These are phyloP conservation scores for Selene dorsalis DNA, from an alignment of 2,797 vertebrate species.

Conservation along the genomic window DNA sequence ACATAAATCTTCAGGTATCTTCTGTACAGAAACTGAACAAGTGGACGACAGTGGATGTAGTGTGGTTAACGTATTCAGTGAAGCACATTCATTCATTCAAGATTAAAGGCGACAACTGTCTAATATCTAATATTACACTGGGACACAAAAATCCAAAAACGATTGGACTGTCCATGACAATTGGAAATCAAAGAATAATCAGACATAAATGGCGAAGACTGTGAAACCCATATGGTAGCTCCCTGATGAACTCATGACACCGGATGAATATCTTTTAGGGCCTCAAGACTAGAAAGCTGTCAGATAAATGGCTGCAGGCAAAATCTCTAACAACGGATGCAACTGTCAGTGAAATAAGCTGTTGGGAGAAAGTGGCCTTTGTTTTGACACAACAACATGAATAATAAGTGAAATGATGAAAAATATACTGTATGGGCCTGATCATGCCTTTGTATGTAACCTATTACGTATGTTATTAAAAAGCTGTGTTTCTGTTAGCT, in stretches of 20 bases:
- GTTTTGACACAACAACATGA: not conserved
- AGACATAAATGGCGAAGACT: not conserved
- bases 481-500: not conserved
- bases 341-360: conserved; percentile 12
- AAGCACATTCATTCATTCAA: not conserved
- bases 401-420: not conserved
- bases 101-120: not conserved
- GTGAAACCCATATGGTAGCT: not conserved
- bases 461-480: not conserved
- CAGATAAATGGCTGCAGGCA: not conserved
- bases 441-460: not conserved
- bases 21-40: not conserved
- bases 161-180: not conserved
- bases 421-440: not conserved
- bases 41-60: not conserved
- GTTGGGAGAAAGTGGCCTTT: not conserved
- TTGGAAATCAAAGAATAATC: not conserved
- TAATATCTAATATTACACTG: not conserved
- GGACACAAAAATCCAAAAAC: not conserved
- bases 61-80: not conserved
- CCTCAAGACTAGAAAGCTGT: not conserved
- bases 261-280: not conserved
- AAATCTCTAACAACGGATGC: conserved; percentile 2
- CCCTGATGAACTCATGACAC: not conserved
- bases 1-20: not conserved